These are phyloP conservation scores for Lates japonicus DNA, from an alignment of 2,797 vertebrate species.

Conservation along the genomic window DNA sequence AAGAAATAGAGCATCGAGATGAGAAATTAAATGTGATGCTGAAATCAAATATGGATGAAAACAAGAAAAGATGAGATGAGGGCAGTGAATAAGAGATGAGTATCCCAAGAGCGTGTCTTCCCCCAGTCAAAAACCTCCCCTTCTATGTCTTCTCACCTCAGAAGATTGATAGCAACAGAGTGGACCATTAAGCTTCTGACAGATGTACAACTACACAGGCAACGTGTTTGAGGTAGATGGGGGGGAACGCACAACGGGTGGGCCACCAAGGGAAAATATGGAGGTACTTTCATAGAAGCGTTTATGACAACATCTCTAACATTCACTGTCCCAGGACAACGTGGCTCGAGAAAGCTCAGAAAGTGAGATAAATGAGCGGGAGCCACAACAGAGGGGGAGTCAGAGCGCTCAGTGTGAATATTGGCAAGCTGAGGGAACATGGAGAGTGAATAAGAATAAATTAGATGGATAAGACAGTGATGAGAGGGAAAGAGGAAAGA, in stretches of 20 bases:
- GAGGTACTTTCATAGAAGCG: slow-evolving; percentile 45
- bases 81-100: slow-evolving; percentile 30
- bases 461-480: slow-evolving; percentile 49
- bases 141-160: slow-evolving; percentile 34
- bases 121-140: slow-evolving; percentile 14
- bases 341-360: slow-evolving; percentile 49
- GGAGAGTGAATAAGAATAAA: slow-evolving; percentile 55
- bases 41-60: slow-evolving; percentile 55
- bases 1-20: slow-evolving; percentile 9
- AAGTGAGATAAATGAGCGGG: slow-evolving; percentile 71
- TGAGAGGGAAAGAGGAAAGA: slow-evolving; percentile 15
- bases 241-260: background rate
- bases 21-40: slow-evolving; percentile 22
- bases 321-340: slow-evolving; percentile 50
- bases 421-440: slow-evolving; percentile 47
- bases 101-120: slow-evolving; percentile 18
- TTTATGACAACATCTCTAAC: slow-evolving; percentile 61
- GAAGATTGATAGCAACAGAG: slow-evolving; percentile 42
- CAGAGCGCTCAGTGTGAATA: slow-evolving; percentile 37
- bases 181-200: slow-evolving; percentile 48
- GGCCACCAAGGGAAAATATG: slow-evolving; percentile 19
- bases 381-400: slow-evolving; percentile 51
- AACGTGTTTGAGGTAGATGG: slow-evolving; percentile 20
- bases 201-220: slow-evolving; percentile 33
- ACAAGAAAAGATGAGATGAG: slow-evolving; percentile 17